Conservation (phyloP, 2,113 vertebrate species). For the Aegotheles bennettii region DNA sequence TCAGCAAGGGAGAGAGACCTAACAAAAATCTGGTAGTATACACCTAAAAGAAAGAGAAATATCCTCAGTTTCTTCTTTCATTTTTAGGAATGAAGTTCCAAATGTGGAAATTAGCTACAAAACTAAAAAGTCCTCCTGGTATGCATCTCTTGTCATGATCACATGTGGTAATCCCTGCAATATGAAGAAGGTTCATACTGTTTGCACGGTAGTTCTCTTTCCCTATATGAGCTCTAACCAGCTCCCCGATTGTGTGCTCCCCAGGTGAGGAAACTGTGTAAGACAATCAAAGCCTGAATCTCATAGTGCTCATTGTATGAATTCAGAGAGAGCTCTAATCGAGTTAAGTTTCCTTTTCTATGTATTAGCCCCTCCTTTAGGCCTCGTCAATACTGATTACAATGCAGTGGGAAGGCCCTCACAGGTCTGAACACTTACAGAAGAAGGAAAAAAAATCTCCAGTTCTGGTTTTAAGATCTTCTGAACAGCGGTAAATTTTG, state of each 20-base stretch:
- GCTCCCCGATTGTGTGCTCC: background rate
- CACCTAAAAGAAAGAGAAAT: background rate
- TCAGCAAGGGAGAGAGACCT: background rate
- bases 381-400: background rate
- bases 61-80: background rate
- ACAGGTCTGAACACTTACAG: background rate
- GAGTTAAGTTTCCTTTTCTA: background rate
- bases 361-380: background rate
- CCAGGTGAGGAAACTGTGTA: background rate
- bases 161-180: background rate
- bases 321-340: background rate
- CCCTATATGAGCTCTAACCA: background rate
- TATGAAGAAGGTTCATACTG: background rate
- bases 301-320: background rate
- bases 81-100: background rate
- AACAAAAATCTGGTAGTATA: background rate
- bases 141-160: background rate
- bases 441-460: background rate
- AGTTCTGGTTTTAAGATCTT: background rate
- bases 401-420: background rate
- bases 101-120: background rate
- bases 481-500: background rate
- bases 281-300: background rate
- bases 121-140: background rate
- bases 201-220: background rate